Evolutionary conservation across 2,113 vertebrate species (phyloP).

Genomic region (Meriones unguiculatus): DNA sequence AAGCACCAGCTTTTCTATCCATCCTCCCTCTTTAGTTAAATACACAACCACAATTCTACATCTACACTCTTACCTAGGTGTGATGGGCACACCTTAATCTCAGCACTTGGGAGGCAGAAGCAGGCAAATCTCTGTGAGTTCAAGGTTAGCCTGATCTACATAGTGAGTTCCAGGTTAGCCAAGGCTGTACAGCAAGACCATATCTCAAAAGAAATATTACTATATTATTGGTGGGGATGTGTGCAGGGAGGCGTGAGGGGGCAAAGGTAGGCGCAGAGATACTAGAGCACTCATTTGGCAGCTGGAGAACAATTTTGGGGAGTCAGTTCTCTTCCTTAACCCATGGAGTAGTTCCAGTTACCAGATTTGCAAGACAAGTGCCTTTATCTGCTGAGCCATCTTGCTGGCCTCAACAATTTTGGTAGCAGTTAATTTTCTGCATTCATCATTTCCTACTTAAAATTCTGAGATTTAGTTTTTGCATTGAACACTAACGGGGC

Average conservation of each 20-base stretch:
- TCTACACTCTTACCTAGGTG: not conserved
- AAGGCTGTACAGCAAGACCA: not conserved
- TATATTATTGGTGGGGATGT: not conserved
- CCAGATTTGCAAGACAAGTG: not conserved
- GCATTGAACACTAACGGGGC: not conserved
- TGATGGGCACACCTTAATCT: not conserved
- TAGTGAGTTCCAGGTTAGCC: not conserved
- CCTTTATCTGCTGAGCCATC: not conserved
- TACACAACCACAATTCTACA: not conserved
- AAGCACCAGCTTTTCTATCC: not conserved
- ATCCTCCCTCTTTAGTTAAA: not conserved
- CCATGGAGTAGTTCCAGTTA: not conserved
- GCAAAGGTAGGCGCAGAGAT: not conserved
- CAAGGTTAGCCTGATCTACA: not conserved
- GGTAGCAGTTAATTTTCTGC: not conserved
- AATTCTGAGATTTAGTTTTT: constrained; percentile 15
- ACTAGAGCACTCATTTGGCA: not conserved
- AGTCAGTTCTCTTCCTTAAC: not conserved
- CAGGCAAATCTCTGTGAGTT: not conserved
- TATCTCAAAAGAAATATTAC: not conserved
- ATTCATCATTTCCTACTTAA: not conserved
- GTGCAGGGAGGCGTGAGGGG: not conserved
- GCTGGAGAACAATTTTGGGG: not conserved
- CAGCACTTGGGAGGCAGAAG: not conserved
- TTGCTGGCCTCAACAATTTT: not conserved